phyloP scores from a whole-genome alignment of 2,888 invertebrate genomes.

The Hypena proboscidalis region DNA sequence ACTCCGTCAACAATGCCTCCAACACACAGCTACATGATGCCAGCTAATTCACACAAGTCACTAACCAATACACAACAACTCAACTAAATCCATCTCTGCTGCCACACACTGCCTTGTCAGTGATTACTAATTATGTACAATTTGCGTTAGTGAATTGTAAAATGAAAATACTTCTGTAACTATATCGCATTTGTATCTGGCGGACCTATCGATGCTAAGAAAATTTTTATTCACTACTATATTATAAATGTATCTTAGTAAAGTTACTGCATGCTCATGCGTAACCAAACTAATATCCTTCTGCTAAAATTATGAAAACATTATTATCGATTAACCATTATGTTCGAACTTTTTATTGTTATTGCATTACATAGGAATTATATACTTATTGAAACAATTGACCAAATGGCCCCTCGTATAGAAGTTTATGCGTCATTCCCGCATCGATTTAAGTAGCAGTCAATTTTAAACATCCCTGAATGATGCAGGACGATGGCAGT shows the following conservation, averaged over 20 bases:
- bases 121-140: too few relatives aligned
- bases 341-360: too few relatives aligned
- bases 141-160: too few relatives aligned
- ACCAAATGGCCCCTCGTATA: constrained; percentile 41
- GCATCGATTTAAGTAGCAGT: constrained; percentile 62
- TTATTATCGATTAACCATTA: too few relatives aligned
- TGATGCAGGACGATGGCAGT: constrained; percentile 64
- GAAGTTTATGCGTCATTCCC: constrained; percentile 54
- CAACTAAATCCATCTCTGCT: neutral
- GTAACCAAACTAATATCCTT: neutral
- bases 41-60: constrained; percentile 36
- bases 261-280: constrained; percentile 5
- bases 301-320: too few relatives aligned
- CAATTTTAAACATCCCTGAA: constrained; percentile 67
- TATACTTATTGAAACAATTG: constrained; percentile 38
- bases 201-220: too few relatives aligned
- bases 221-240: too few relatives aligned
- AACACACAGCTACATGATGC: constrained; percentile 45
- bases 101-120: too few relatives aligned
- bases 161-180: too few relatives aligned
- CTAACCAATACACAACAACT: constrained; percentile 25
- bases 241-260: too few relatives aligned
- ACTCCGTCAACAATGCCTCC: constrained; percentile 57
- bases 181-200: too few relatives aligned
- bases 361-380: constrained; percentile 13